A percentile compares a stretch with the other conserved stretches of the same genome.
phyloP scores from a whole-genome alignment of 2,113 vertebrate species.

The Saccopteryx leptura region DNA sequence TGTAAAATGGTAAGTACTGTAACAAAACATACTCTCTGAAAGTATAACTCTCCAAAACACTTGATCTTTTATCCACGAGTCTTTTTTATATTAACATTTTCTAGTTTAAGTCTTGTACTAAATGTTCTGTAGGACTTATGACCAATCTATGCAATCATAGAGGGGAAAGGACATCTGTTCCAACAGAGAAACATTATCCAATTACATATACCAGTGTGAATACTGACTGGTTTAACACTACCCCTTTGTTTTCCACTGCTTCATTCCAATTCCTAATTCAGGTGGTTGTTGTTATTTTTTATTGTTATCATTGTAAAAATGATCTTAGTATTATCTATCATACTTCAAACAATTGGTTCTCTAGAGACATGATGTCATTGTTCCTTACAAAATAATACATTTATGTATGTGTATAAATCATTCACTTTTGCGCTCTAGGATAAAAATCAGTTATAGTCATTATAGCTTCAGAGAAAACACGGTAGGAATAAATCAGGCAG shows the following conservation, averaged over 20 bases:
- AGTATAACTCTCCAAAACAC: background rate
- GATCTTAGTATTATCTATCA: background rate
- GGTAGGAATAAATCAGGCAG: background rate
- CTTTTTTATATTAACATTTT: slow-evolving; percentile 36
- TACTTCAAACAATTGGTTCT: background rate
- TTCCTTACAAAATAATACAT: slow-evolving; percentile 15
- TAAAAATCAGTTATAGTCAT: background rate
- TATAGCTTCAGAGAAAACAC: slow-evolving; percentile 20
- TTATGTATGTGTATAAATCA: background rate
- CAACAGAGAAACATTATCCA: background rate
- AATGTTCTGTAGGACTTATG: background rate
- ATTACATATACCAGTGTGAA: background rate
- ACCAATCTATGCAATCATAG: background rate
- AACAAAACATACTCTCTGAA: slow-evolving; percentile 21
- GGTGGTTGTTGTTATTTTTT: background rate
- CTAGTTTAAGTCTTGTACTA: background rate
- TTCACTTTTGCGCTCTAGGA: background rate
- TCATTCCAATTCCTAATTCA: background rate
- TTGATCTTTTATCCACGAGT: background rate
- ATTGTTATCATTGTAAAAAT: background rate
- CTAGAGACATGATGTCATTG: background rate
- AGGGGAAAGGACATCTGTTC: background rate
- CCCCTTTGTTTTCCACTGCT: background rate
- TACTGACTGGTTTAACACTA: background rate
- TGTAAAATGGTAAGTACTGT: background rate